Base-by-base conservation (phyloP, 1,140 invertebrate genomes). In the Zophobas morio region DNA sequence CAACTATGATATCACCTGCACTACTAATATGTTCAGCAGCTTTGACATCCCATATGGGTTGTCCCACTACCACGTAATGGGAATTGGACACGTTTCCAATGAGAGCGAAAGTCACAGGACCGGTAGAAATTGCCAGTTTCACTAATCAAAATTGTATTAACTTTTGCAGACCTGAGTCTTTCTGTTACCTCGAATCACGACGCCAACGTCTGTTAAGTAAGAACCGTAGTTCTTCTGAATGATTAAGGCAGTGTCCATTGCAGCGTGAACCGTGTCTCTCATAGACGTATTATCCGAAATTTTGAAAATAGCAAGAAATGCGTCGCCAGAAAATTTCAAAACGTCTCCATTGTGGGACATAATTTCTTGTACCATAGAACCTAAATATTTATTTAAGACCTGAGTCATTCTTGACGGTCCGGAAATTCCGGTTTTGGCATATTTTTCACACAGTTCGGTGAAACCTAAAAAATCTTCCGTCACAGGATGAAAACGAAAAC, bases 301-400 rank as follows among this genome's bases (percentile, higher is more conserved):
- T 56, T 80, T 80, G 57, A 71, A 81, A 56, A 81, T 74, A 1
- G 77, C 76, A 33, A 81, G 53, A 80, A 93, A 92, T 32, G 91
- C 91, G 81, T 92, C 91, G 0, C 90, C 90, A 1, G 91, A 90
- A 82, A 91, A 92, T 84, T 91, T 92, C 0, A 92, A 80, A n/a
- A 92, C 86, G 78, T 92, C 91, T 0, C 91, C 91, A 8, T 89
- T 87, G 60, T 90, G 89, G 0, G 87, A 88, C 47, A 80, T 53
- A n/a, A n/a, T 91, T 82, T 91, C 90, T 79, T 91, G 90, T 0
- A 92, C 89, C 89, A 93, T 92, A 0, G 89, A 87, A 0, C 91
- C 91, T 74, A 92, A 91, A 77, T 92, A 93, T 6, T 87, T 88
- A 81, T 92, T 92, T 1, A 92, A 82, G 0, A 89, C 92, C 75